A percentile compares a stretch with the other conserved stretches of the same genome.
These are phyloP conservation scores for Microtus ochrogaster DNA, from an alignment of 2,113 vertebrate species.

Conservation along the genomic window DNA sequence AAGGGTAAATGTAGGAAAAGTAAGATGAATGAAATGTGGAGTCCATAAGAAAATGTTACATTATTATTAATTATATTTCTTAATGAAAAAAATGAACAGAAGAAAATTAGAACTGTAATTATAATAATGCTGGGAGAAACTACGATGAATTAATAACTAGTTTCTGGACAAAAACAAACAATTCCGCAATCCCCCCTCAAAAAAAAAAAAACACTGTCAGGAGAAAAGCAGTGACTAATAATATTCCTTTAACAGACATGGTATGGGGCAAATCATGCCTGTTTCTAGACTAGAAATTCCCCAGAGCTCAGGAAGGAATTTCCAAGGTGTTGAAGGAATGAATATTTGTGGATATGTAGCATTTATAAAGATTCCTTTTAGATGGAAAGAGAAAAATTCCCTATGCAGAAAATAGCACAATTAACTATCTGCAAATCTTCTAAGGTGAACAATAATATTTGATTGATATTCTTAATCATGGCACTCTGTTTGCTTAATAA, in stretches of 20 bases:
- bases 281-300: not conserved
- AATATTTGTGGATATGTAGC: not conserved
- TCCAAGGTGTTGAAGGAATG: not conserved
- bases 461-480: not conserved
- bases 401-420: not conserved
- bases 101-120: slow-evolving; percentile 14
- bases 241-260: not conserved
- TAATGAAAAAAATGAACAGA: not conserved
- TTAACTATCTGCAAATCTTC: not conserved
- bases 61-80: not conserved
- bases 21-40: not conserved
- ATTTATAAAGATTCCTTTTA: not conserved
- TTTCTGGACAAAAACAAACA: not conserved
- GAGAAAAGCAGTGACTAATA: not conserved
- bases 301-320: not conserved
- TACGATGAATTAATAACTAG: not conserved
- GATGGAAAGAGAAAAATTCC: not conserved
- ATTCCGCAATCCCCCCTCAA: accelerated
- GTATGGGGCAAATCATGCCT: not conserved
- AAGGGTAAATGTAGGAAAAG: not conserved
- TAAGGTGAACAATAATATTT: not conserved
- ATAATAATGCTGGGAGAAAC: not conserved
- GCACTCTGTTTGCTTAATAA: not conserved
- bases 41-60: not conserved
- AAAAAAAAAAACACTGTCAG: not conserved